Evolutionary conservation across 1,140 invertebrate genomes (phyloP), one percentile per base, ranked within the genome.

Genomic region (Odontomachus brunneus): DNA sequence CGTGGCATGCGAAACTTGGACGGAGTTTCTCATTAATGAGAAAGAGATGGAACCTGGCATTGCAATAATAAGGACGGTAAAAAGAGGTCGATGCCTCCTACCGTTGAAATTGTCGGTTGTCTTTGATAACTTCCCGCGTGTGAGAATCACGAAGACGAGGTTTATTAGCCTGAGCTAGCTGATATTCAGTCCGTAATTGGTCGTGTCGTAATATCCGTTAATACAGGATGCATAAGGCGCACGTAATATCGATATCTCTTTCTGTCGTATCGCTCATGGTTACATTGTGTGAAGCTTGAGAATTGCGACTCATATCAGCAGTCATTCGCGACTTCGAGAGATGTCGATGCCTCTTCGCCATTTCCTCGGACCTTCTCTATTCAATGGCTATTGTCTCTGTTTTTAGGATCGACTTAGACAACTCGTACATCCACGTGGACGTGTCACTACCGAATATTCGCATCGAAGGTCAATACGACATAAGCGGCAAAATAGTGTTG

Each of bases 401-500:
- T 69, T 60, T 2, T 55, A 96, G 96, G 17, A 88, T 94, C 4
- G 94, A 95, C 51, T 60, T 94, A 1, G 91, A 94, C 26, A 94
- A 93, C 0, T 80, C 94, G 26, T 86, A 89, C 2, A 95, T 95
- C 67, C 85, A 93, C 2, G 90, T 95, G 49, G 94, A 96, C 51
- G 84, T 96, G 5, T 90, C 93, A 17, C 84, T 96, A 4, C 95
- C 95, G 0, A 92, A 94, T 84, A 87, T 97, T 9, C 91, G 91
- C 19, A 94, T 96, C 14, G 94, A 95, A n/a, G 95, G 95, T 0
- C 88, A 93, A 9, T 97, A 97, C 84, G 93, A 94, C 0, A 91
- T 96, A 2, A 95, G 96, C 88, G 96, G 96, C 3, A 94, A 95
- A 55, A 89, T 97, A 19, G 87, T 96, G 15, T 88, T 96, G 3